These are phyloP conservation scores for Neosilurus mollespiculum DNA, from an alignment of 2,797 vertebrate species.

Conservation along the genomic window DNA sequence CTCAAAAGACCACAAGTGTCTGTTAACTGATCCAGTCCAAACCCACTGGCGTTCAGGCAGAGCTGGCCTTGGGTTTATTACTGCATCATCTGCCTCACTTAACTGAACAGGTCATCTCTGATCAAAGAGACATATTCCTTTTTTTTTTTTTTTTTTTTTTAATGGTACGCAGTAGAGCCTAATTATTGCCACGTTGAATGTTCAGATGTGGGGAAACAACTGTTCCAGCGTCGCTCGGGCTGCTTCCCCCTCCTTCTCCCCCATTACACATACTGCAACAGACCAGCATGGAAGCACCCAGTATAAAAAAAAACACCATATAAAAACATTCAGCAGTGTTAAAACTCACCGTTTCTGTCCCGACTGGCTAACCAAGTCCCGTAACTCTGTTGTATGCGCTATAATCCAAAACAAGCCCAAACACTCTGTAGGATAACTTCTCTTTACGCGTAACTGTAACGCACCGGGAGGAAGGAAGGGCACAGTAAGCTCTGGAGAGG, in stretches of 20 bases:
- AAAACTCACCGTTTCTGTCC: slow-evolving; percentile 66
- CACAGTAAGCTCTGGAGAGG: slow-evolving; percentile 44
- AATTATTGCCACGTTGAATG: slow-evolving; percentile 34
- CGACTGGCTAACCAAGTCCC: slow-evolving; percentile 47
- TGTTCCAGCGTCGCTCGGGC: slow-evolving; percentile 18
- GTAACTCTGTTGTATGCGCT: not conserved
- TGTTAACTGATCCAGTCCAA: not conserved
- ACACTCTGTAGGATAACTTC: not conserved
- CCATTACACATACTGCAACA: slow-evolving; percentile 3
- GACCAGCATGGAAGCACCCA: not conserved
- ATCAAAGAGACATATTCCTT: not conserved
- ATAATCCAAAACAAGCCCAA: slow-evolving; percentile 30
- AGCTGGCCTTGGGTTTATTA: slow-evolving; percentile 3
- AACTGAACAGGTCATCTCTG: not conserved
- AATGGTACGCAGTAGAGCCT: not conserved
- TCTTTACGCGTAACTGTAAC: slow-evolving; percentile 1
- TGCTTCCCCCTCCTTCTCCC: not conserved
- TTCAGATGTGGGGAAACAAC: slow-evolving; percentile 27
- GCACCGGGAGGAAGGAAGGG: slow-evolving; percentile 1
- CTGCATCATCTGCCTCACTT: slow-evolving; percentile 4
- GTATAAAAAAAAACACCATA: not conserved
- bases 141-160: not conserved
- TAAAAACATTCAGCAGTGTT: not conserved
- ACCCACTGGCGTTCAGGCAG: slow-evolving; percentile 1
- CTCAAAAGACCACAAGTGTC: not conserved